Base-by-base conservation (phyloP, 2,888 invertebrate genomes). In the Adineta ricciae region DNA sequence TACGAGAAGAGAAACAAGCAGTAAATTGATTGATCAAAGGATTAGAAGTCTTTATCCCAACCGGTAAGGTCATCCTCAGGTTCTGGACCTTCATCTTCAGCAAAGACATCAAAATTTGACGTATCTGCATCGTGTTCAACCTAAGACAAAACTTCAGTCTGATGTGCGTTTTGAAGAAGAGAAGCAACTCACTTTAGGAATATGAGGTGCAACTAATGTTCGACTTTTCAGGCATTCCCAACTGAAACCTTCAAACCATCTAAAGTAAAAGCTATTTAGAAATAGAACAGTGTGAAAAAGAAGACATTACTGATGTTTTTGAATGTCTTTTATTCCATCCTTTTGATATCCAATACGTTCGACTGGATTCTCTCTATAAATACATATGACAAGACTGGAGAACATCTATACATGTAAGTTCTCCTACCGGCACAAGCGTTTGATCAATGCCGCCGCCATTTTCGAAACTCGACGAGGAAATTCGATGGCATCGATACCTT, bases 211-310 rank as follows among this genome's bases (percentile, higher is more conserved):
- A 84, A 94, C 94, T 64, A 99, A 92, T 0, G 95, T 94, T 88
- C 95, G 93, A 88, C 94, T 94, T 87, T 94, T 93, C 46, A 99
- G 92, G 41, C 96, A 97, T 91, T 96, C 96, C 96, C 98, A 99
- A 91, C 98, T 97, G 92, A 99, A 99, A 84, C 97, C 97, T 90
- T 98, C 97, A 91, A 98, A 99, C 98, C 98, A 99, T 90, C 96
- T 78, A 46, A 46, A 46, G 11, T 46, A 46, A 46, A 46, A 46
- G 46, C 11, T 46, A 46, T 46, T 11, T n/a, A n/a, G n/a, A n/a
- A n/a, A n/a, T 41, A 32, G 8, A 11, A 78, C 27, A 19, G 1
- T 24, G 16, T 1, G 21, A 8, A 78, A 41, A 24, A 8, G n/a
- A 21, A 38, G 24, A 11, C 9, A n/a, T 78, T 41, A 78, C 78